phyloP scores from a whole-genome alignment of 2,113 vertebrate species.

The Hyla sarda region DNA sequence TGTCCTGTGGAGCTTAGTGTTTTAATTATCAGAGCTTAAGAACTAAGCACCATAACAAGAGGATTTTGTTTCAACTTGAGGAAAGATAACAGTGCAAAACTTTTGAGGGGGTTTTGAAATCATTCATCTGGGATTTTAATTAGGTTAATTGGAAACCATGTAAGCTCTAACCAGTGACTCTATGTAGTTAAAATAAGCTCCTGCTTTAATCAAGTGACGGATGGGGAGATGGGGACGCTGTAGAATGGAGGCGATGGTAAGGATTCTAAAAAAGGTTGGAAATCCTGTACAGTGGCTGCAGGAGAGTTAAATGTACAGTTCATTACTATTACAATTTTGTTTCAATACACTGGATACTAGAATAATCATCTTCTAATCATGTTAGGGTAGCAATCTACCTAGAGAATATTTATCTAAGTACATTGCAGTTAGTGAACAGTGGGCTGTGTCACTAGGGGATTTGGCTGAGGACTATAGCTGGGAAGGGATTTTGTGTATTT shows the following conservation, averaged over 20 bases:
- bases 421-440: too few relatives aligned
- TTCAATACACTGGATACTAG: background rate
- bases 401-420: too few relatives aligned
- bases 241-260: background rate
- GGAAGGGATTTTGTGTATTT: too few relatives aligned
- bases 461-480: too few relatives aligned
- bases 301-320: background rate
- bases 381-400: background rate
- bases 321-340: background rate
- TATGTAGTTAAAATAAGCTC: slow-evolving; percentile 26
- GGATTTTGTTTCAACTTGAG: slow-evolving; percentile 52
- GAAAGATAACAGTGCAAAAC: slow-evolving; percentile 42
- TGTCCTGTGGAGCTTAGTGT: slow-evolving; percentile 40
- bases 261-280: background rate
- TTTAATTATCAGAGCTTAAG: slow-evolving; percentile 59
- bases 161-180: slow-evolving; percentile 16
- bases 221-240: slow-evolving; percentile 10
- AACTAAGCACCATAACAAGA: slow-evolving; percentile 56
- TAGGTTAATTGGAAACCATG: slow-evolving; percentile 58
- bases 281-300: background rate
- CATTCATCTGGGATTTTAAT: slow-evolving; percentile 54
- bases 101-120: slow-evolving; percentile 45
- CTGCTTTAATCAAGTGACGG: slow-evolving; percentile 20
- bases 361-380: background rate
- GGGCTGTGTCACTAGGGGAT: too few relatives aligned